Evolutionary conservation across 2,797 vertebrate genomes (phyloP).

Genomic region (Coilia nasus): DNA sequence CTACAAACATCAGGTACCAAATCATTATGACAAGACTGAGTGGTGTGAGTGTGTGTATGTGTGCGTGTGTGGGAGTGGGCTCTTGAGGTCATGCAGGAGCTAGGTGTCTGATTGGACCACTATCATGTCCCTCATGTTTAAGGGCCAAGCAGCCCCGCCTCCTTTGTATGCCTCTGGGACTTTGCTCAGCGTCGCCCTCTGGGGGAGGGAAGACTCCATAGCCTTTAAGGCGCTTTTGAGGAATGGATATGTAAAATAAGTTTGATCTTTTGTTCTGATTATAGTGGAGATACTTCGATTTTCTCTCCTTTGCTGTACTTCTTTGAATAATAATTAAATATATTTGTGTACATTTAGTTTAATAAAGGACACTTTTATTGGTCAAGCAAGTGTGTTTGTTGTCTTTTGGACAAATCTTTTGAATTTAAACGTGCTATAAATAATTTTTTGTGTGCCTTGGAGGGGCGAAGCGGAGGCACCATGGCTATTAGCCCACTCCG

Average conservation of each 20-base stretch:
- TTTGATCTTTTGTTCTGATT: not conserved
- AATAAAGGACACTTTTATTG: slow-evolving; percentile 59
- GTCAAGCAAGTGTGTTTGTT: slow-evolving; percentile 9
- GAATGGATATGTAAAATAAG: not conserved
- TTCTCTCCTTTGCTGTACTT: slow-evolving; percentile 44
- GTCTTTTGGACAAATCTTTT: not conserved
- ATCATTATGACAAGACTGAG: not conserved
- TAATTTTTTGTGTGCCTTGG: no score
- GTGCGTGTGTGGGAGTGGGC: not conserved
- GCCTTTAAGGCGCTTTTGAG: not conserved
- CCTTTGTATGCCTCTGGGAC: not conserved
- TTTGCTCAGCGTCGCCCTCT: not conserved
- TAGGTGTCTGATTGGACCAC: not conserved
- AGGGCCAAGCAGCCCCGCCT: not conserved
- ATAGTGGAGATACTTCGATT: slow-evolving; percentile 37
- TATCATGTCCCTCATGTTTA: not conserved
- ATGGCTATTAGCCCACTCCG: no score
- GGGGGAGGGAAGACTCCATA: not conserved
- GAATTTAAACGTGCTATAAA: no score
- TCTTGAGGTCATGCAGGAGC: not conserved
- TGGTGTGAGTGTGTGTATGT: not conserved
- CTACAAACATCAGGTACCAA: not conserved
- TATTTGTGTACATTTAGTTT: slow-evolving; percentile 50
- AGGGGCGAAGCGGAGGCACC: no score
- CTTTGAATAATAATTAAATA: slow-evolving; percentile 57